phyloP scores from a whole-genome alignment of 2,113 vertebrate species.

The Epinephelus fuscoguttatus region DNA sequence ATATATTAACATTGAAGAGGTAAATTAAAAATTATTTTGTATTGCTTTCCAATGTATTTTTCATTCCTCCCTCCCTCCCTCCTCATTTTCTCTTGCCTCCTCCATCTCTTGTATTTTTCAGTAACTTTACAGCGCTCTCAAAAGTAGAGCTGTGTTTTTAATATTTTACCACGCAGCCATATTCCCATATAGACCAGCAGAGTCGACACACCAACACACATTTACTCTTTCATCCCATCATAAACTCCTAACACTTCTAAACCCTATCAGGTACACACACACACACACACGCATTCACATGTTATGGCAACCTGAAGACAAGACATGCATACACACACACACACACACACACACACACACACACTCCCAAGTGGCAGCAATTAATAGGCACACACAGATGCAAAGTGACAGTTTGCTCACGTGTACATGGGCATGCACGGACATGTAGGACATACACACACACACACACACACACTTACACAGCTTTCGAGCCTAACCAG shows the following conservation, averaged over 20 bases:
- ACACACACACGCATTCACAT: background rate
- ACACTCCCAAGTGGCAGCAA: background rate
- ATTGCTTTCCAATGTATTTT: background rate
- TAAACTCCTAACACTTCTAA: too few relatives aligned
- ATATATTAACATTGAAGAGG: background rate
- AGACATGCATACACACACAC: background rate
- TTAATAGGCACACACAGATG: constrained; percentile 17
- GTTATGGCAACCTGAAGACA: background rate
- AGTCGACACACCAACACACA: background rate
- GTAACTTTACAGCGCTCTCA: background rate
- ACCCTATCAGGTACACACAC: background rate
- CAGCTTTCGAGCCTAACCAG: background rate
- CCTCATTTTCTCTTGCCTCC: background rate
- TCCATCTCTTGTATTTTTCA: constrained; percentile 1
- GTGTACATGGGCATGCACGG: constrained; percentile 21
- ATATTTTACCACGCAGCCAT: constrained; percentile 26
- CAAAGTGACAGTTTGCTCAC: constrained; percentile 28
- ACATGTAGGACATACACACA: constrained; percentile 24
- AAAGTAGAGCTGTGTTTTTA: constrained; percentile 19
- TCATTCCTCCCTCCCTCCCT: background rate
- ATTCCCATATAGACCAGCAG: background rate
- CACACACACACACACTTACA: background rate
- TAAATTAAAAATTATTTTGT: background rate
- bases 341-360: background rate
- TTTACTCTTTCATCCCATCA: background rate